Conservation (phyloP, 2,797 vertebrate genomes). For the Galaxias olidus region DNA sequence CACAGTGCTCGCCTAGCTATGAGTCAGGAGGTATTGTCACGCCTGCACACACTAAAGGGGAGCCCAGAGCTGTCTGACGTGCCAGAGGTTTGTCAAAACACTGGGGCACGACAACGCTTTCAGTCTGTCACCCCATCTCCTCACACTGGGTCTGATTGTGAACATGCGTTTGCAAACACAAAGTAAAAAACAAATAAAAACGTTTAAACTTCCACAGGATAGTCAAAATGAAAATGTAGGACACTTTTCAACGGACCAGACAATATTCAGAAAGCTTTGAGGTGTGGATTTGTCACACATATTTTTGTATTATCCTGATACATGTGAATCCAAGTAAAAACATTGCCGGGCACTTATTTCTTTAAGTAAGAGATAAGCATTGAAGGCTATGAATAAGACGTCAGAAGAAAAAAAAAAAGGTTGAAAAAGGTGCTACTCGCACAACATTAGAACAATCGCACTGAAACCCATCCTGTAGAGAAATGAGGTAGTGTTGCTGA, state of each 20-base stretch:
- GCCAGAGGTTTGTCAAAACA: no score
- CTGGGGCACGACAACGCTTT: no score
- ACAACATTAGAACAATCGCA: constrained; percentile 59
- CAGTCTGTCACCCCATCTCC: no score
- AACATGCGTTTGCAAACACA: no score
- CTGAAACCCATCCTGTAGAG: constrained; percentile 61
- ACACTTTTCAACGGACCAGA: constrained; percentile 1
- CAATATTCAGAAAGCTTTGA: background rate
- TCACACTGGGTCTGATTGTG: no score
- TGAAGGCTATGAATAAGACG: constrained; percentile 52
- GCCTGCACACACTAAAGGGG: no score
- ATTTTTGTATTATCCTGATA: constrained; percentile 23
- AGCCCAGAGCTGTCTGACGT: no score
- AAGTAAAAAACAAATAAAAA: no score
- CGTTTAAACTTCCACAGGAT: background rate
- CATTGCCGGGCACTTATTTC: constrained; percentile 48
- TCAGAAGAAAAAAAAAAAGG: constrained; percentile 48
- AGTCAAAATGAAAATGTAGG: constrained; percentile 9
- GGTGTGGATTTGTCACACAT: constrained; percentile 26
- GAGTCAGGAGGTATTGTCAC: no score
- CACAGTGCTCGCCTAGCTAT: no score
- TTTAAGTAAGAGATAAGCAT: no score
- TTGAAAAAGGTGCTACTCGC: constrained; percentile 53
- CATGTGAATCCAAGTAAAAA: constrained; percentile 45
- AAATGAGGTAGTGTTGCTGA: constrained; percentile 82